These are phyloP conservation scores for Drosophila ironensis DNA, from an alignment of 1,140 invertebrate species.

Conservation along the genomic window DNA sequence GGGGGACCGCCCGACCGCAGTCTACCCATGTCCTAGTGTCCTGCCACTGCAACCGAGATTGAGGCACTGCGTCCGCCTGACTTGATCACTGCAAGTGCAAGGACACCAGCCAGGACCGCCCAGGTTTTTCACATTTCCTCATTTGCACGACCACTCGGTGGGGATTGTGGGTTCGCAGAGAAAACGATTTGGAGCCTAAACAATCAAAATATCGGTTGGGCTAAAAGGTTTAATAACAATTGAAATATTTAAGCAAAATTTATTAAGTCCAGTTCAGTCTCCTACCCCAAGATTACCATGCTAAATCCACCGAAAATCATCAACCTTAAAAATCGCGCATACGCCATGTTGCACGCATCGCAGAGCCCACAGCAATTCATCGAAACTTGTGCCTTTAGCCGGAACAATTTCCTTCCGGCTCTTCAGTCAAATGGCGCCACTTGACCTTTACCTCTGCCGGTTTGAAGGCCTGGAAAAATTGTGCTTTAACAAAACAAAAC, in stretches of 20 bases:
- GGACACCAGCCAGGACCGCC: slow-evolving; percentile 4
- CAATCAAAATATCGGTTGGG: no score
- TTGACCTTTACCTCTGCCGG: slow-evolving; percentile 53
- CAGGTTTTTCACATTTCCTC: no score
- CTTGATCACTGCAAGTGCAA: slow-evolving; percentile 36
- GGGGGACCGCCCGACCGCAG: not conserved
- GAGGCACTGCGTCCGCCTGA: slow-evolving; percentile 32
- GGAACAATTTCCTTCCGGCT: not conserved
- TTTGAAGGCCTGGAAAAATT: slow-evolving; percentile 22
- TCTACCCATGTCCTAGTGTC: slow-evolving; percentile 11
- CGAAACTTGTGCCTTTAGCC: not conserved
- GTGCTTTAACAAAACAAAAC: slow-evolving; percentile 12
- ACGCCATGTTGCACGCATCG: no score
- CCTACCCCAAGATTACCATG: no score
- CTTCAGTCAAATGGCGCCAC: slow-evolving; percentile 19
- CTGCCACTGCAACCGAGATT: slow-evolving; percentile 41
- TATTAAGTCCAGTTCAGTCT: no score
- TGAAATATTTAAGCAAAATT: no score
- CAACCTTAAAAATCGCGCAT: no score
- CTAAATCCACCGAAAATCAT: no score
- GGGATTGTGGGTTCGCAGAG: no score
- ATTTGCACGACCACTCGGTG: no score
- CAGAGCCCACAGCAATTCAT: not conserved
- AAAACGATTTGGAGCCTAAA: no score
- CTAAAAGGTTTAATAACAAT: no score